Percentiles rank a stretch among this genome's conserved stretches.
Conservation (phyloP, 2,797 vertebrate species). For the Pantherophis alleghaniensis region DNA sequence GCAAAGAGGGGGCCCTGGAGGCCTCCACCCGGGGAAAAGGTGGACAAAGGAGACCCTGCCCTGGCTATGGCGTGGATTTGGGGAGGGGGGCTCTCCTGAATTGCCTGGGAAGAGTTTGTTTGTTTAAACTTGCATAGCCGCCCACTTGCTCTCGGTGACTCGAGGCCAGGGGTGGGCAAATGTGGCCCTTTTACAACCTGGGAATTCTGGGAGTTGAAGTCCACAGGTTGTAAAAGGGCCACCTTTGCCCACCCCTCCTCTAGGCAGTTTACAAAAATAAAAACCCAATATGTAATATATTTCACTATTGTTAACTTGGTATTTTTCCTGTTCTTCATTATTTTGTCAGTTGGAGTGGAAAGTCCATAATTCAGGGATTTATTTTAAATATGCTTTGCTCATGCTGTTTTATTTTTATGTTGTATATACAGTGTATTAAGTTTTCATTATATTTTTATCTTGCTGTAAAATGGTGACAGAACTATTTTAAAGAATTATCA, state of each 20-base stretch:
- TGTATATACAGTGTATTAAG: neutral
- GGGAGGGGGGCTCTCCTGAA: neutral
- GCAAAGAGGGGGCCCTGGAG: neutral
- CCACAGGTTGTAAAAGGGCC: no score
- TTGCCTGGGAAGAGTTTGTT: neutral
- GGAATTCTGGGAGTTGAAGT: no score
- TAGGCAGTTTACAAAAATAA: neutral
- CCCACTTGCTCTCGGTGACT: neutral
- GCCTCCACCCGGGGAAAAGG: neutral
- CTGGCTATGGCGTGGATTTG: neutral
- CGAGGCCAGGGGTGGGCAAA: no score
- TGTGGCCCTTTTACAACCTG: no score
- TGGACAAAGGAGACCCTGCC: neutral
- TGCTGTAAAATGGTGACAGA: neutral
- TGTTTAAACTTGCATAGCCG: neutral
- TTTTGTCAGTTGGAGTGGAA: neutral
- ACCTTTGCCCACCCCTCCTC: neutral
- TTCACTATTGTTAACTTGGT: neutral
- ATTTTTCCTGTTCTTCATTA: neutral
- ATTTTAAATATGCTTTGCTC: neutral
- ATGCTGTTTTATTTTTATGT: neutral
- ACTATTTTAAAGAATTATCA: neutral
- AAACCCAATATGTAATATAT: neutral
- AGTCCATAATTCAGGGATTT: neutral
- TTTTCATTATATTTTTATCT: neutral